phyloP scores from a whole-genome alignment of 2,888 invertebrate genomes.

The Miltochrista miniata region DNA sequence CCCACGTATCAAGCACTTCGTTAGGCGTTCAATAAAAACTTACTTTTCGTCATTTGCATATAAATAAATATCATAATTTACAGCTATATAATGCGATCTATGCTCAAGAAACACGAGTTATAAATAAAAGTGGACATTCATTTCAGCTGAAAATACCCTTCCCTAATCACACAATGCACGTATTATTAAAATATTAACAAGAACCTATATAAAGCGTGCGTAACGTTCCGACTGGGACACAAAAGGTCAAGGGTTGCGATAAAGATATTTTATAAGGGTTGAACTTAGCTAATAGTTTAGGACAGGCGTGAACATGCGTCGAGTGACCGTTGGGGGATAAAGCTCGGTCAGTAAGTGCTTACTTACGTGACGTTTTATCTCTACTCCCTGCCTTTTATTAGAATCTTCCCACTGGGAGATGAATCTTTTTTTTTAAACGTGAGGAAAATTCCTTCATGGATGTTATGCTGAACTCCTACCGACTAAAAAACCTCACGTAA shows the following conservation, averaged over 20 bases:
- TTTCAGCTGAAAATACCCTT: constrained; percentile 11
- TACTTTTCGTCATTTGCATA: too few relatives aligned
- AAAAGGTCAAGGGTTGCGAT: constrained; percentile 34
- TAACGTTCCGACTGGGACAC: constrained; percentile 15
- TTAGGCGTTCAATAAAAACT: too few relatives aligned
- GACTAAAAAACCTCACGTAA: too few relatives aligned
- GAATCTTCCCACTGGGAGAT: constrained; percentile 4
- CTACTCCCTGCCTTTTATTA: constrained; percentile 14
- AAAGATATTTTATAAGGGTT: constrained; percentile 47
- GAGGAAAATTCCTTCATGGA: too few relatives aligned
- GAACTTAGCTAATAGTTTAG: constrained; percentile 40
- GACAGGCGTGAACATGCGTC: constrained; percentile 28
- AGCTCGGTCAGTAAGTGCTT: constrained; percentile 11
- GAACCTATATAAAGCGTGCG: constrained; percentile 19
- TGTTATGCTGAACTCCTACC: too few relatives aligned
- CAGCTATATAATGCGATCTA: not conserved
- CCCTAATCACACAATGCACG: constrained; percentile 16
- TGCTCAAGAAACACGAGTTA: constrained; percentile 4
- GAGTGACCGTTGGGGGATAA: constrained; percentile 23
- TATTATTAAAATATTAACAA: constrained; percentile 36
- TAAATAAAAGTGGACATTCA: constrained; percentile 10
- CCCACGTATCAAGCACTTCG: too few relatives aligned
- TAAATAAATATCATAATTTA: too few relatives aligned
- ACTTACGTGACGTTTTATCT: constrained; percentile 15
- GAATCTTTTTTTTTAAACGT: too few relatives aligned